Conservation (phyloP, 2,113 vertebrate species). For the Axis porcinus region DNA sequence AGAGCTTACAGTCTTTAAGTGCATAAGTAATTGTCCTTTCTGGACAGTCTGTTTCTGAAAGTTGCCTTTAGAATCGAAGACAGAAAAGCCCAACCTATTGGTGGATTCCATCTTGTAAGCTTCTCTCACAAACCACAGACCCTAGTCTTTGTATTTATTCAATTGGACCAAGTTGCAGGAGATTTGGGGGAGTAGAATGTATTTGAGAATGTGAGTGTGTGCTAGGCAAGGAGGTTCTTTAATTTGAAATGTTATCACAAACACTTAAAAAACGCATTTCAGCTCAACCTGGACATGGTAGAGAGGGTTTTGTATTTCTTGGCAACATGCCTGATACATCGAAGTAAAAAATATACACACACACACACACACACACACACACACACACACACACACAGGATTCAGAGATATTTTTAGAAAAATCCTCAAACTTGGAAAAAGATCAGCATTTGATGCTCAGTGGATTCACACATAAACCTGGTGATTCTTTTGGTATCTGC, state of each 20-base stretch:
- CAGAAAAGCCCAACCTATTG: not conserved
- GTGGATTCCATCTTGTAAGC: not conserved
- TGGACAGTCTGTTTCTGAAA: not conserved
- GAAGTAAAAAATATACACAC: not conserved
- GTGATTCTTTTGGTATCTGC: not conserved
- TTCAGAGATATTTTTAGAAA: slow-evolving; percentile 15
- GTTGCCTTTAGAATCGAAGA: not conserved
- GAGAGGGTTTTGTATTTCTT: slow-evolving; percentile 21
- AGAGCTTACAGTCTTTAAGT: not conserved
- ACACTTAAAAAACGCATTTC: slow-evolving; percentile 3
- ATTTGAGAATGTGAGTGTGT: not conserved
- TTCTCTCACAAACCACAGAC: not conserved
- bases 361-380: fast-evolving
- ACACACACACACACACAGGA: not conserved
- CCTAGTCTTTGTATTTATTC: not conserved
- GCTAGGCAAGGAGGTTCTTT: not conserved
- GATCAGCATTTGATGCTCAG: not conserved
- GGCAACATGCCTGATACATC: not conserved
- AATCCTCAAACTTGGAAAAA: not conserved
- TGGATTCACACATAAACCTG: slow-evolving; percentile 16
- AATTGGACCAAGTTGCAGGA: not conserved
- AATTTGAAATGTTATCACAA: not conserved
- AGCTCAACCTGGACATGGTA: not conserved
- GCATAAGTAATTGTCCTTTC: not conserved
- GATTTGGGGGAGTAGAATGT: not conserved